Evolutionary conservation across 2,113 vertebrate genomes (phyloP).

Genomic region (Sebastes schlegelii): DNA sequence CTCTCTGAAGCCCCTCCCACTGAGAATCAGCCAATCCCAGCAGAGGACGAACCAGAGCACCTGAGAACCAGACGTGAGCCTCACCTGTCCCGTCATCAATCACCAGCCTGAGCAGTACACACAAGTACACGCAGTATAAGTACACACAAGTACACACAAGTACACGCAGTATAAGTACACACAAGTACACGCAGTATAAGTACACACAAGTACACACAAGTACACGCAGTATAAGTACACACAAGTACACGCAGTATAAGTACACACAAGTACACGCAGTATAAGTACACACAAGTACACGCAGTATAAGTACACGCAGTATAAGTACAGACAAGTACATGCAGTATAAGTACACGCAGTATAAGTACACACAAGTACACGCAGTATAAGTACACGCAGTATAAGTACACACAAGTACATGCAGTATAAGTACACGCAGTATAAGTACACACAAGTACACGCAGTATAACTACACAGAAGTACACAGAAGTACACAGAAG

Average conservation of each 20-base stretch:
- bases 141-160: neutral
- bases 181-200: neutral
- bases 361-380: neutral
- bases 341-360: neutral
- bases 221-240: neutral
- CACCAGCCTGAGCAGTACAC: constrained; percentile 76
- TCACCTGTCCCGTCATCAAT: constrained; percentile 90
- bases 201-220: no score
- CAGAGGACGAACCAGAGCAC: constrained; percentile 76
- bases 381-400: no score
- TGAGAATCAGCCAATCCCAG: constrained; percentile 80
- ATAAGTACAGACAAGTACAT: neutral
- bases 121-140: neutral
- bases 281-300: neutral
- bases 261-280: neutral
- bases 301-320: neutral
- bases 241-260: neutral
- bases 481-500: no score
- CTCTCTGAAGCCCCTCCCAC: constrained; percentile 88
- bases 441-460: neutral
- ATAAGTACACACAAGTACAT: no score
- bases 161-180: neutral
- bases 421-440: neutral
- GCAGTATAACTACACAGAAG: no score
- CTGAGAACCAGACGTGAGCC: constrained; percentile 83